A percentile compares a stretch with the other conserved stretches of the same genome.
Conservation (phyloP, 2,113 vertebrate species). For the Paratilapia polleni region DNA sequence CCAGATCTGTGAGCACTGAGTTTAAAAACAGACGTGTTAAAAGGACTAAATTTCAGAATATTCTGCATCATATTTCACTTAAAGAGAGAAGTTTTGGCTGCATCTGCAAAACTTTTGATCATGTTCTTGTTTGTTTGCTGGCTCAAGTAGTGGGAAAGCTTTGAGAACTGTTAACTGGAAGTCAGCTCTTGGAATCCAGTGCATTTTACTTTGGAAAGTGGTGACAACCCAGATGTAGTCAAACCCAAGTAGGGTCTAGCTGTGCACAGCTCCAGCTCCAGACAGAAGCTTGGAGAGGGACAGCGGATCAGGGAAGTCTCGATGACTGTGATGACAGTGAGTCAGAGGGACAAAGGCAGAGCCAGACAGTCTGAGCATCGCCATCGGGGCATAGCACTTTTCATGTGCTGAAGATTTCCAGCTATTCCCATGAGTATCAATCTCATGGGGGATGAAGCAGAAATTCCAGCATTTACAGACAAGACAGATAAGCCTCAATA, state of each 20-base stretch:
- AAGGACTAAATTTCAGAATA: background rate
- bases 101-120: background rate
- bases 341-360: conserved; percentile 62
- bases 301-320: background rate
- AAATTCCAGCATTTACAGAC: conserved; percentile 18
- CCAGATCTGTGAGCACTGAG: background rate
- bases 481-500: background rate
- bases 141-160: conserved; percentile 38
- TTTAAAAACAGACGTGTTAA: conserved; percentile 14
- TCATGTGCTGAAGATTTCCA: conserved; percentile 49
- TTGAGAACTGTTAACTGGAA: conserved; percentile 22
- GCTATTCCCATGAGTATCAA: conserved; percentile 70
- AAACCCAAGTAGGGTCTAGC: conserved; percentile 13
- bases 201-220: conserved; percentile 22
- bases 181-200: conserved; percentile 7
- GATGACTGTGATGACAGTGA: conserved; percentile 63
- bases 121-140: conserved; percentile 55
- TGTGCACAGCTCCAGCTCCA: conserved; percentile 16
- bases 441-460: conserved; percentile 37
- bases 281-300: conserved; percentile 59
- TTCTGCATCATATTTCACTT: conserved; percentile 5
- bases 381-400: conserved; percentile 25
- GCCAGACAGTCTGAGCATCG: conserved; percentile 62
- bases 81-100: conserved; percentile 12
- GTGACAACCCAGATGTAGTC: conserved; percentile 41